Conservation (phyloP, 2,888 invertebrate species). For the Rhagophthalmus giganteus region DNA sequence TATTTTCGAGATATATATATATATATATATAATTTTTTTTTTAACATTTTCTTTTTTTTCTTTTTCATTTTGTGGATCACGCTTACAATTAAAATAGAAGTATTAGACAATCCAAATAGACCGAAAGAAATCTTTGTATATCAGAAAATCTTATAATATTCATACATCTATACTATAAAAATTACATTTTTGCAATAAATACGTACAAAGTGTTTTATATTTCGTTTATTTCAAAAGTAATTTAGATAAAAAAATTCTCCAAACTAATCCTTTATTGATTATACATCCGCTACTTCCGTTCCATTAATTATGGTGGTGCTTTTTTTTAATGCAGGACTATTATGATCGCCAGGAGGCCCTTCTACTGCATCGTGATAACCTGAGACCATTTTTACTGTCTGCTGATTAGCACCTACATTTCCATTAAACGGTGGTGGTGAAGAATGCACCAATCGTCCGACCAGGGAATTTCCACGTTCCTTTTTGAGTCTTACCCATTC, state of each 20-base stretch:
- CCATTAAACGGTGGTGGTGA: conserved; percentile 42
- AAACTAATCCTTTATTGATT: conserved; percentile 1
- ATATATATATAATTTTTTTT: too few species aligned
- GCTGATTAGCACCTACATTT: conserved; percentile 9
- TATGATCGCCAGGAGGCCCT: conserved; percentile 51
- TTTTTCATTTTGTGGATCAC: too few species aligned
- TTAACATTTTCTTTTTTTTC: too few species aligned
- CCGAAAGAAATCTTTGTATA: too few species aligned
- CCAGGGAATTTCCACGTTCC: conserved; percentile 62
- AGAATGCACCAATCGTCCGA: conserved; percentile 66
- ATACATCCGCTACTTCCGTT: conserved; percentile 11
- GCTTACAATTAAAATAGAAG: too few species aligned
- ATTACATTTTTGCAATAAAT: too few species aligned
- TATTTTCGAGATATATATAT: too few species aligned
- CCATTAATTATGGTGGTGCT: conserved; percentile 51
- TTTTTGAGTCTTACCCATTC: conserved; percentile 73
- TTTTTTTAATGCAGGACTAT: conserved; percentile 53
- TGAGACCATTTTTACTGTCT: conserved; percentile 10
- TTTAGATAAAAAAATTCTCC: neutral
- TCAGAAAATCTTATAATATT: too few species aligned
- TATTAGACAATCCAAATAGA: too few species aligned
- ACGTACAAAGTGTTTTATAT: too few species aligned
- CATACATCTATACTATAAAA: too few species aligned
- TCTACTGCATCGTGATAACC: conserved; percentile 43
- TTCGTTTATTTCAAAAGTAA: neutral